Evolutionary conservation across 2,888 invertebrate genomes (phyloP), one percentile per base, ranked within the genome.

Genomic region (Lamellibrachia columna): DNA sequence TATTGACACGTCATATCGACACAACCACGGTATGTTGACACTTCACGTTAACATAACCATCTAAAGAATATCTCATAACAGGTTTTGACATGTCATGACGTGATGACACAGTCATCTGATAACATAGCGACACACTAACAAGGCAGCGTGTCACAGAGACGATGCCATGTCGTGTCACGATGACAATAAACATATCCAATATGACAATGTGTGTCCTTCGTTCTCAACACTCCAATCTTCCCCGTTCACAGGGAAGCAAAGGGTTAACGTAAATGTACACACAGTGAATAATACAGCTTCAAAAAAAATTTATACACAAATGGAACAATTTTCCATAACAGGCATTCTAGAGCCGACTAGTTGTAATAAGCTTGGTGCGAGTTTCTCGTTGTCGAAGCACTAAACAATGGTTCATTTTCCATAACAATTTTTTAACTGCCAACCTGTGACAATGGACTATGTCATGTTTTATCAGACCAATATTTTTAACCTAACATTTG

Each of bases 241-340:
- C 75, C 75, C 11, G 2, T 22, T 22, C 22, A 75, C 75, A 15
- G 75, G 75, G 75, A 75, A 75, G n/a, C 75, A 75, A 75, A 15
- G 22, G 6, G 3, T 75, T 75, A 75, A 75, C 75, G n/a, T 15
- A 6, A 22, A 15, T 75, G 7, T 75, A 75, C 22, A 75, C 3
- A 75, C 75, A 75, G n/a, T 75, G 75, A 75, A 75, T 75, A 75
- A 75, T 75, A 75, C 75, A 75, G 75, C 75, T 75, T 15, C n/a
- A 75, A 75, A 75, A 3, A 3, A 55, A 22, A 22, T 75, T 75
- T n/a, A 75, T 75, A 75, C 75, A 75, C 22, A n/a, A 75, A 75
- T 75, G 75, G 75, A 75, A 75, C 6, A 75, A 22, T 75, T 60
- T 11, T 75, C n/a, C 75, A 15, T 75, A 75, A 22, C 6, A 75